Evolutionary conservation across 2,113 vertebrate genomes (phyloP), one percentile per base, ranked within the genome.

Genomic region (Hystrix cristata): DNA sequence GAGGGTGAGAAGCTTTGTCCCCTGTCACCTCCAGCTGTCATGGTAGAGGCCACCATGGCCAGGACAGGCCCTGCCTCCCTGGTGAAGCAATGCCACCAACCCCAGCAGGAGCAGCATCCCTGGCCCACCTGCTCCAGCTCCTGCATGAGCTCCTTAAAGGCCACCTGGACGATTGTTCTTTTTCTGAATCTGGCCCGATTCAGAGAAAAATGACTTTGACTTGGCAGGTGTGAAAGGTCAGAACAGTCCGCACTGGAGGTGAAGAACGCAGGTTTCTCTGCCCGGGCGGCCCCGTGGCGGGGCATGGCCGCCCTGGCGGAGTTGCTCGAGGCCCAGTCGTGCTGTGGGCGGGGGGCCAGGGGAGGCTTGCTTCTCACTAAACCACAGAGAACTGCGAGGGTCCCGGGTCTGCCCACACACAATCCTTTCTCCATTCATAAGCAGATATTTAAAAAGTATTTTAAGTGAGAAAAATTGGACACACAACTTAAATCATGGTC

Each of bases 191-290:
- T 74, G 72, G 94, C 62, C 34, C 76, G 96, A 96, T 92, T 94
- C 78, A 95, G 78, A 96, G 76, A 94, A 96, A 95, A 89, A 74
- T 80, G 82, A 91, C 79, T 92, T 92, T 16, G 55, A 53, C 34
- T 92, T 95, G 95, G 88, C 57, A 31, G 38, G 67, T 90, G 79
- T 38, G 57, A 96, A 96, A 96, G 95, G 83, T 95, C 86, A 96
- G 95, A 67, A 31, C 59, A 7, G 89, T 34, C 60, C 46, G 14
- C 31, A 85, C 21, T 86, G 82, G 91, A 91, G 81, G 93, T 46
- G 25, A 88, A 92, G 84, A 94, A 51, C 3, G 0, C 10, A 65
- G 71, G 60, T n/a, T 34, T 76, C 48, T 78, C 85, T 67, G 53
- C 43, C 18, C 6, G 7, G 60, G 53, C 38, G 48, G 48, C 64